Conservation (phyloP, 2,797 vertebrate genomes). For the Enteromius unitaeniatus region DNA sequence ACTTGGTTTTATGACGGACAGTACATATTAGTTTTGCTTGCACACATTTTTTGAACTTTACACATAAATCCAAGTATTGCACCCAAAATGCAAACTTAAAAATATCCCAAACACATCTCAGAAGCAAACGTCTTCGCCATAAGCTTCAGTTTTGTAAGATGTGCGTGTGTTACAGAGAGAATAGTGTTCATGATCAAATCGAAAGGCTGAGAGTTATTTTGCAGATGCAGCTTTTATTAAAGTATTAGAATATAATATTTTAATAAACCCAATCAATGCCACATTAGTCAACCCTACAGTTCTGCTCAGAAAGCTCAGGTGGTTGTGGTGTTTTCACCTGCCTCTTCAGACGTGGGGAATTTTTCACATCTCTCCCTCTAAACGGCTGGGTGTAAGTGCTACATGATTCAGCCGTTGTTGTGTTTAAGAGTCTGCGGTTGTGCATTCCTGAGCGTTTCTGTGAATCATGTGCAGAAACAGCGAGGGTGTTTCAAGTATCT, state of each 20-base stretch:
- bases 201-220: neutral
- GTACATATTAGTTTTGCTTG: no score
- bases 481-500: constrained; percentile 34
- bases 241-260: neutral
- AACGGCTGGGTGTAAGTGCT: neutral
- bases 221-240: neutral
- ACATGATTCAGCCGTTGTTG: constrained; percentile 24
- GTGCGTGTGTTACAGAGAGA: no score
- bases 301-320: neutral
- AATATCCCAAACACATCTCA: no score
- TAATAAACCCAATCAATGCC: neutral
- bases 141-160: no score
- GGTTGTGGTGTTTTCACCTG: neutral
- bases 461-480: neutral
- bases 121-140: no score
- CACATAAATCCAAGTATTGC: no score
- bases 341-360: neutral
- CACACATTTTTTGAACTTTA: no score
- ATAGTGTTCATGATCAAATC: no score
- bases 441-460: neutral
- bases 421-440: neutral
- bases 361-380: neutral
- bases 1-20: no score
- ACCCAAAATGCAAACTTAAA: no score
- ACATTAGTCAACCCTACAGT: neutral